These are phyloP conservation scores for Gasterosteus aculeatus DNA, from an alignment of 2,113 vertebrate genomes.

Conservation along the genomic window DNA sequence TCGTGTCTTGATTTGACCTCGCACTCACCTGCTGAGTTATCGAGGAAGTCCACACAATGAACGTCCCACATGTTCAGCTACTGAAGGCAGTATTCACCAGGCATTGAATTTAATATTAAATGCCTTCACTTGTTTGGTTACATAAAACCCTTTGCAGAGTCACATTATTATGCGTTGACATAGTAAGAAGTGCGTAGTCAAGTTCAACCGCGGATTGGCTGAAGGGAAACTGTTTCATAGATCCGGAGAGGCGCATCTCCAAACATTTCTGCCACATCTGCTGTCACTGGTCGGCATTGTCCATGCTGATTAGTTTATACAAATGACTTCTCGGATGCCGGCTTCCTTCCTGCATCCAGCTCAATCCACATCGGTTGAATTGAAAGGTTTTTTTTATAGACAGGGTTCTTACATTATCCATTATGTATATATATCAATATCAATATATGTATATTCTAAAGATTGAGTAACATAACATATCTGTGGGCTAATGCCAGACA, in stretches of 20 bases:
- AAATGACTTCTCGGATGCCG: no score
- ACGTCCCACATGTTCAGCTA: background rate
- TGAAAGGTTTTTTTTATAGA: background rate
- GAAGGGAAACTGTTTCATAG: background rate
- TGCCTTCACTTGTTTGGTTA: background rate
- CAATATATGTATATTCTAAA: background rate
- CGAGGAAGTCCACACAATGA: conserved; percentile 11
- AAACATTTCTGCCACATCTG: background rate
- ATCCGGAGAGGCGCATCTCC: background rate
- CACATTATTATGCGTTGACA: background rate
- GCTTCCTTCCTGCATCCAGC: background rate
- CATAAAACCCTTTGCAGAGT: background rate
- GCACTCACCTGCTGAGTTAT: conserved; percentile 43
- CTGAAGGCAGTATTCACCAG: background rate
- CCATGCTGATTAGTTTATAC: background rate
- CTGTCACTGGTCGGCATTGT: background rate
- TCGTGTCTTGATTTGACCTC: conserved; percentile 44
- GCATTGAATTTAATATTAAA: background rate
- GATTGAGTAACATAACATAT: conserved; percentile 2
- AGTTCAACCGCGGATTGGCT: background rate
- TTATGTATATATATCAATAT: no score
- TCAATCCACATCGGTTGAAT: background rate
- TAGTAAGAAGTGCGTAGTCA: background rate
- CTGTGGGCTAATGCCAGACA: background rate
- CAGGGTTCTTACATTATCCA: background rate